phyloP scores from a whole-genome alignment of 2,797 vertebrate species.

The Enteromius paludinosus region DNA sequence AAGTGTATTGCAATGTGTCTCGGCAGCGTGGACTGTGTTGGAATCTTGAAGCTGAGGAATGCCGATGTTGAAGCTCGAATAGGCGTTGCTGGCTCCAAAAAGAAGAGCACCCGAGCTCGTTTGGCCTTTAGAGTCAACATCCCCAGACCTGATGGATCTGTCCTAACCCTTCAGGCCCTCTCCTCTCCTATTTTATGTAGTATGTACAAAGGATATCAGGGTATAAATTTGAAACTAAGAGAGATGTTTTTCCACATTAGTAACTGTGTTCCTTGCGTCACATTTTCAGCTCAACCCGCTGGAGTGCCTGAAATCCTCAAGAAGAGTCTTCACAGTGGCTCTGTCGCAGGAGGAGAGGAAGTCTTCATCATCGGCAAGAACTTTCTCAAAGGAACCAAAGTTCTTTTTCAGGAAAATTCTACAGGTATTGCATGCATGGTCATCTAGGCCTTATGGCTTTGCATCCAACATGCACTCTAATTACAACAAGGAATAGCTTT shows the following conservation, averaged over 20 bases:
- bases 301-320: constrained; percentile 98
- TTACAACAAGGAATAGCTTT: not conserved
- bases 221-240: not conserved
- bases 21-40: constrained; percentile 95
- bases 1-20: constrained; percentile 25
- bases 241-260: not conserved
- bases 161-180: constrained; percentile 89
- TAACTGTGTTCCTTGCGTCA: constrained; percentile 2
- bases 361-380: constrained; percentile 99
- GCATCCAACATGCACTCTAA: not conserved
- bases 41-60: constrained; percentile 96
- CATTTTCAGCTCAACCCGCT: constrained; percentile 90
- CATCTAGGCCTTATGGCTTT: not conserved
- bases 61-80: constrained; percentile 98
- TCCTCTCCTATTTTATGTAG: constrained; percentile 97
- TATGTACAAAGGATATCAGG: constrained; percentile 76
- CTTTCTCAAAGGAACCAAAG: constrained; percentile 99
- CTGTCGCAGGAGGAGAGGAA: constrained; percentile 94
- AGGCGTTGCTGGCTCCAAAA: constrained; percentile 96
- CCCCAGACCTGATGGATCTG: constrained; percentile 89
- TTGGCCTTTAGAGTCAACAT: constrained; percentile 94
- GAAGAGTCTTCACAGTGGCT: constrained; percentile 95
- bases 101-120: constrained; percentile 97
- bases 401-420: constrained; percentile 95
- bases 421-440: constrained; percentile 79